Conservation (phyloP, 2,888 invertebrate species). For the Chouioia cunea region DNA sequence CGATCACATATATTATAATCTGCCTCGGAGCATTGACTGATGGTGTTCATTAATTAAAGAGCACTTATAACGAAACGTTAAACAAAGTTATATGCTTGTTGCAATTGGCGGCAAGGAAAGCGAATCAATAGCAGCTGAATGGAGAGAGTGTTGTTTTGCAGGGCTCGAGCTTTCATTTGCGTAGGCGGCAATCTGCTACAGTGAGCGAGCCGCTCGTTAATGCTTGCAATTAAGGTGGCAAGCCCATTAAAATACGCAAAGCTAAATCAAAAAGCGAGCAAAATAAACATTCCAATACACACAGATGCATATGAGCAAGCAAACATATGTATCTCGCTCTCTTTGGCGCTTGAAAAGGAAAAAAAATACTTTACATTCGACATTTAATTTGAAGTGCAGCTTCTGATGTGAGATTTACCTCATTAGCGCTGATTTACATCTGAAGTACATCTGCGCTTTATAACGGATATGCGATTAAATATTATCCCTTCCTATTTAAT, state of each 20-base stretch:
- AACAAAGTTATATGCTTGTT: neutral
- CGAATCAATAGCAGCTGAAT: conserved; percentile 39
- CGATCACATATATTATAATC: too few species aligned
- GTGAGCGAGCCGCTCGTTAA: conserved; percentile 54
- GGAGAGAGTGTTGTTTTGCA: conserved; percentile 29
- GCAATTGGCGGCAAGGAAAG: conserved; percentile 28
- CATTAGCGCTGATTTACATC: conserved; percentile 42
- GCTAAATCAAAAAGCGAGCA: conserved; percentile 43
- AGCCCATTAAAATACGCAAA: conserved; percentile 47
- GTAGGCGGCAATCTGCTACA: conserved; percentile 52
- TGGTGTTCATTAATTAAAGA: conserved; percentile 17
- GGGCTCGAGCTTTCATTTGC: conserved; percentile 51
- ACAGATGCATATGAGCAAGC: conserved; percentile 20
- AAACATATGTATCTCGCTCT: conserved; percentile 16
- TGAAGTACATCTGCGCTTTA: conserved; percentile 12
- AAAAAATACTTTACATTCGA: conserved; percentile 40
- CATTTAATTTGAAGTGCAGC: conserved; percentile 42
- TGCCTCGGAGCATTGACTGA: too few species aligned
- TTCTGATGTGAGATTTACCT: conserved; percentile 33
- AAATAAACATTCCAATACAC: conserved; percentile 46
- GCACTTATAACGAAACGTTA: neutral
- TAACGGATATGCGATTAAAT: neutral
- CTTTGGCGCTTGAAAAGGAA: conserved; percentile 30
- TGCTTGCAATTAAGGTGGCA: conserved; percentile 55
- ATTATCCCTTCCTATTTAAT: neutral